A percentile compares a stretch with the other conserved stretches of the same genome.
Conservation (phyloP, 2,888 invertebrate genomes). For the Palloptera scutellata region DNA sequence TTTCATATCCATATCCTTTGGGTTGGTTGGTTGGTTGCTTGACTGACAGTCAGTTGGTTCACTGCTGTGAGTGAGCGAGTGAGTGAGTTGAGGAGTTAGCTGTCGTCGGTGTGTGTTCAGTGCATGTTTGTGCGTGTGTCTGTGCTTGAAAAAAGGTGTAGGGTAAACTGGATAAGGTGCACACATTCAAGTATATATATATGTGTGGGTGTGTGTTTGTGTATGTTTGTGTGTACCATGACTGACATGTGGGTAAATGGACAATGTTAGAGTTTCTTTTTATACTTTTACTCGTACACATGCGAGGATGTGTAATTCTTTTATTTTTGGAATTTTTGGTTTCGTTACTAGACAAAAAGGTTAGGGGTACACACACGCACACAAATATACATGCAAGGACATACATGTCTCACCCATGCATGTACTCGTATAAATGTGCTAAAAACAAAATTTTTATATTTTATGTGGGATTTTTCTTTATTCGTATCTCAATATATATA, state of each 20-base stretch:
- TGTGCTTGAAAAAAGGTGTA: neutral
- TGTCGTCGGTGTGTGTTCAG: neutral
- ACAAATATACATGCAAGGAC: neutral
- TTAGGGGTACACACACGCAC: neutral
- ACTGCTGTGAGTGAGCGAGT: too few relatives aligned
- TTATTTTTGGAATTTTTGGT: too few relatives aligned
- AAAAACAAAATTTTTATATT: conserved; percentile 4
- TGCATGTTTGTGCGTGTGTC: conserved; percentile 7
- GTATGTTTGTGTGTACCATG: neutral
- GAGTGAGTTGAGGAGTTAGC: too few relatives aligned
- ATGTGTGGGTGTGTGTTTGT: neutral
- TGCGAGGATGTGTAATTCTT: too few relatives aligned
- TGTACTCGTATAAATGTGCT: neutral
- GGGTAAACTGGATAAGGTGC: too few relatives aligned
- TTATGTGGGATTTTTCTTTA: conserved; percentile 1
- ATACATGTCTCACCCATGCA: neutral
- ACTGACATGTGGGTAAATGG: conserved; percentile 11
- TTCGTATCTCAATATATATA: neutral
- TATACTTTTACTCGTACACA: neutral
- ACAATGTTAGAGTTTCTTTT: conserved; percentile 1
- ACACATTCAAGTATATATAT: neutral
- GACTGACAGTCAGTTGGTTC: neutral
- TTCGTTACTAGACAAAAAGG: neutral
- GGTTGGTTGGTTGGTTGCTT: conserved; percentile 22
- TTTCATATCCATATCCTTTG: conserved; percentile 11